These are phyloP conservation scores for Cataglyphis livida DNA, from an alignment of 2,888 invertebrate species.

Conservation along the genomic window DNA sequence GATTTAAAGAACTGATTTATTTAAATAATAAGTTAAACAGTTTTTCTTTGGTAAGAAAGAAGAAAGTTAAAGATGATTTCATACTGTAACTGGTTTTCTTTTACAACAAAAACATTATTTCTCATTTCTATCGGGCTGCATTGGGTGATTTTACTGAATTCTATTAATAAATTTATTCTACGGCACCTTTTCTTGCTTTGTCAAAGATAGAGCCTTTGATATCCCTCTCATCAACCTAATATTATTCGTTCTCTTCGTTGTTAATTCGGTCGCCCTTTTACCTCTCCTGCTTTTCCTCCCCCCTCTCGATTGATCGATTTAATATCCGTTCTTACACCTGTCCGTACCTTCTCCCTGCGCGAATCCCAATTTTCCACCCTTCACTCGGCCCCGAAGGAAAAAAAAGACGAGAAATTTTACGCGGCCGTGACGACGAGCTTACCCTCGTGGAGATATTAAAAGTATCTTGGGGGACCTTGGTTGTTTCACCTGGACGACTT, in stretches of 20 bases:
- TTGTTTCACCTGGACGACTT: conserved; percentile 34
- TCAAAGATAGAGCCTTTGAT: background rate
- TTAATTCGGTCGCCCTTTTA: background rate
- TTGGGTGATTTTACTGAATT: background rate
- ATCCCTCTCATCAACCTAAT: background rate
- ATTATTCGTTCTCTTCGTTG: background rate
- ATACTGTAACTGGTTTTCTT: background rate
- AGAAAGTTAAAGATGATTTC: background rate
- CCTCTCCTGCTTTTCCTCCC: background rate
- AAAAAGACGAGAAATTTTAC: conserved; percentile 22
- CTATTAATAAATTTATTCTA: background rate
- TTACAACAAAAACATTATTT: background rate
- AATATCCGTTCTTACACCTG: conserved; percentile 16
- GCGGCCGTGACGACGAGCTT: background rate
- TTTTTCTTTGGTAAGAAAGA: background rate
- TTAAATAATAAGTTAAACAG: background rate
- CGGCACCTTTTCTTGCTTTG: background rate
- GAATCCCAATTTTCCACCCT: conserved; percentile 33
- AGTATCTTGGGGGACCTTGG: conserved; percentile 26
- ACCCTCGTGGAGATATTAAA: conserved; percentile 41
- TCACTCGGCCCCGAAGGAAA: conserved; percentile 12
- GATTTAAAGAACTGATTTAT: background rate
- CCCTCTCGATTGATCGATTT: conserved; percentile 13
- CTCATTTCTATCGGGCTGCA: background rate
- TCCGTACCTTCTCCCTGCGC: conserved; percentile 4